Evolutionary conservation across 2,888 invertebrate genomes (phyloP), one percentile per base, ranked within the genome.

Genomic region (Venusia cambrica): DNA sequence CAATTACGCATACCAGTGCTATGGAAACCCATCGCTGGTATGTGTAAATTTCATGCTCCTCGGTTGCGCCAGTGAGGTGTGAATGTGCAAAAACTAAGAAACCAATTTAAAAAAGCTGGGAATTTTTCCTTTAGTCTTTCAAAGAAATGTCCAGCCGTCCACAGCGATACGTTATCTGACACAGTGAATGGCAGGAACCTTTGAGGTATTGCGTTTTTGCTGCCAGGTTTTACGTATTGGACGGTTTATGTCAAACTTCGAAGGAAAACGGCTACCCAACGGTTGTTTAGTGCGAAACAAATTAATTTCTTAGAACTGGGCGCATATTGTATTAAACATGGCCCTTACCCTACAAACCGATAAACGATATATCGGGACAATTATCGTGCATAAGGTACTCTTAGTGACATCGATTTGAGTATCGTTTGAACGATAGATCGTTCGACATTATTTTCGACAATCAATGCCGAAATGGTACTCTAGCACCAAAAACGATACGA

Each of bases 161-260:
- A n/a, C n/a, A 18, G 7, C 20, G 10, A 2, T 31, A 10, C 16
- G 5, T 10, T 7, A 28, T 14, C 9, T 20, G 19, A 28, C 20
- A 30, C 5, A 22, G 10, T 39, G 38, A 34, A 17, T 39, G 30
- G 22, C 39, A 39, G 34, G 20, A 25, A 39, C 30, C 34, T 34
- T 39, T 39, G 17, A 29, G 9, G 9, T n/a, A 11, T 4, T 18
- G 7, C 5, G 28, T 38, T 38, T 28, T 32, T 32, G 5, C 13
- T 6, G 16, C 7, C 9, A 12, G 4, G 20, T 34, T 34, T 34
- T 30, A 18, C 5, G 18, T 28, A 32, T 12, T 15, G 9, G 20
- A 11, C 11, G 20, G 24, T 31, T 35, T 6, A 28, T 16, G 15
- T 24, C 17, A 10, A 28, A 13, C 12, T 38, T 33, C 16, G 20